Base-by-base conservation (phyloP, 2,797 vertebrate species). In the Sebastes goodei region DNA sequence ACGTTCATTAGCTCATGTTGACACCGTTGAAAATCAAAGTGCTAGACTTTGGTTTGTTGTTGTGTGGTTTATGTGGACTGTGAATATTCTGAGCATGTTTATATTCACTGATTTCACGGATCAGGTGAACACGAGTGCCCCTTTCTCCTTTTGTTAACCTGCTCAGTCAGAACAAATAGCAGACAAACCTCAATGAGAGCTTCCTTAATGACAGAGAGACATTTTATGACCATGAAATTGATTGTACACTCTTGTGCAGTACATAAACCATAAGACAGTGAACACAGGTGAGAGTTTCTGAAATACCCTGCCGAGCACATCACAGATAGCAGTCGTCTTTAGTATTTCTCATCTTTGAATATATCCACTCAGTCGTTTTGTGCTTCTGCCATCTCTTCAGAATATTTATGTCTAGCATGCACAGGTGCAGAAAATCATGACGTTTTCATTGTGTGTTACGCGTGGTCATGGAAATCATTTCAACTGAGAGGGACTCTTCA, bases 21-120 rank as follows among this genome's bases (percentile, higher is more conserved):
- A 55, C 12, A 7, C 10, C 23, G 5, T 35, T 4, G 20, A 79
- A 71, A 71, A 57, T 78, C 42, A 71, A 57, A 82, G 67, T 56
- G 10, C 10, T 81, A 61, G 78, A 71, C 72, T 73, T 81, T 81
- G 72, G 84, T 76, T 78, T 76, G 76, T 83, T 83, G 46, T 67
- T 76, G 55, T 70, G 59, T 60, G 33, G 4, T 46, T 55, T 35
- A 42, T 38, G 38, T 57, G 64, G 15, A 61, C 23, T 64, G 10
- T 69, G 29, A 84, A 69, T 85, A 70, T 71, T 67, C 32, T 25
- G 55, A 73, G 5, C 8, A 15, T 30, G 23, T 79, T 17, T 35
- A 32, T 21, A 5, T 59, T 61, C 20, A 71, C 53, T 60, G 21
- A 42, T 11, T 61, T 69, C 25, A 63, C 21, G 49, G 23, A 56